Evolutionary conservation across 2,113 vertebrate species (phyloP).

Genomic region (Melanerpes aurifrons): DNA sequence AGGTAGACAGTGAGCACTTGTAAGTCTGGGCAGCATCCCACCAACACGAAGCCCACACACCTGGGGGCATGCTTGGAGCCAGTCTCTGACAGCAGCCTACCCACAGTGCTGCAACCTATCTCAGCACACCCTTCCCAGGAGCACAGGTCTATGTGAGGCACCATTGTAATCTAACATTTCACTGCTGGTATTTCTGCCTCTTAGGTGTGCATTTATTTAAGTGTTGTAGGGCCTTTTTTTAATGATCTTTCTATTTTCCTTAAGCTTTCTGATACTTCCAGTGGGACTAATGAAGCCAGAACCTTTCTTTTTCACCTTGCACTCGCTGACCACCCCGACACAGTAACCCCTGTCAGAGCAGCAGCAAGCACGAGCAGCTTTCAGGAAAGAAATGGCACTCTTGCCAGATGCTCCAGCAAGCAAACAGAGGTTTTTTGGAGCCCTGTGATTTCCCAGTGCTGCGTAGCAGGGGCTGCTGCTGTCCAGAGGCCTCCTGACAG

Average conservation of each 20-base stretch:
- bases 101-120: not conserved
- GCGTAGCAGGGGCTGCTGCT: not conserved
- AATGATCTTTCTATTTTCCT: not conserved
- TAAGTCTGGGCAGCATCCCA: accelerated
- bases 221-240: not conserved
- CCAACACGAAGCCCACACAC: not conserved
- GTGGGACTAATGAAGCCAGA: not conserved
- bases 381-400: not conserved
- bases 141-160: accelerated
- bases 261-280: not conserved
- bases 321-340: constrained; percentile 42
- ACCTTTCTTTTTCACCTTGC: constrained; percentile 26
- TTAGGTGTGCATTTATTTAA: not conserved
- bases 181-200: not conserved
- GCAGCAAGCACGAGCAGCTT: constrained; percentile 13
- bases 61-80: accelerated
- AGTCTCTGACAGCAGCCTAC: not conserved
- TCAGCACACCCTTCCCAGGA: not conserved
- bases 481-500: constrained; percentile 59
- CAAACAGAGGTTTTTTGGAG: not conserved
- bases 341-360: not conserved
- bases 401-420: constrained; percentile 14
- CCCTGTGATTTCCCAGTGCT: not conserved
- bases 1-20: not conserved
- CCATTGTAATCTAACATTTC: not conserved